Evolutionary conservation across 2,113 vertebrate genomes (phyloP).

Genomic region (Micromys minutus): DNA sequence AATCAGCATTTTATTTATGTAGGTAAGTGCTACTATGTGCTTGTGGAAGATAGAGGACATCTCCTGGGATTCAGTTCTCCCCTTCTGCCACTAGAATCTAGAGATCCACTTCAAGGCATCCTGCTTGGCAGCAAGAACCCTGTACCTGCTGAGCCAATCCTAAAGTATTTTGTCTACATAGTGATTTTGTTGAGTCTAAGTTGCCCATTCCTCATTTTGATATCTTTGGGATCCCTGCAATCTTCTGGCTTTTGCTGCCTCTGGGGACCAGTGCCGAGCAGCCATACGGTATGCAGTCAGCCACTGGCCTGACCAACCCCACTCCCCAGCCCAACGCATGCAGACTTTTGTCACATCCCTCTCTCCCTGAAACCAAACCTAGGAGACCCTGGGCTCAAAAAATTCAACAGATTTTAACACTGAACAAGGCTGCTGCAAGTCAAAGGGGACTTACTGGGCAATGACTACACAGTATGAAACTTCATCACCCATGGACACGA

Average conservation of each 20-base stretch:
- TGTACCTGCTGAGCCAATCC: background rate
- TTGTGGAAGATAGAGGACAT: background rate
- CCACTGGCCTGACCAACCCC: background rate
- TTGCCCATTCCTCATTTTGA: background rate
- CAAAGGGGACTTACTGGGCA: background rate
- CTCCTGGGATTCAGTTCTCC: background rate
- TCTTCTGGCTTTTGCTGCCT: background rate
- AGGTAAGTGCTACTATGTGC: too few relatives aligned
- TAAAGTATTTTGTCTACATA: background rate
- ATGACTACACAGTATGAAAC: background rate
- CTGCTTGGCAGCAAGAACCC: background rate
- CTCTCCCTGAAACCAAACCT: background rate
- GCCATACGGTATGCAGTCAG: background rate
- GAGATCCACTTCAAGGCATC: background rate
- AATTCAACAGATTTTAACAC: background rate
- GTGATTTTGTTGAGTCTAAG: constrained; percentile 7
- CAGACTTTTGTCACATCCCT: background rate
- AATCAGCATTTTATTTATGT: background rate
- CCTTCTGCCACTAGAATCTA: too few relatives aligned
- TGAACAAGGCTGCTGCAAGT: background rate
- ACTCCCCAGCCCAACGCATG: background rate
- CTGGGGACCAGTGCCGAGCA: background rate
- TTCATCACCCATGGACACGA: background rate
- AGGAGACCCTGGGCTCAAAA: background rate
- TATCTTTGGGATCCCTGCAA: constrained; percentile 10